Evolutionary conservation across 35 echinoderm and acorn worm genomes (phyloP), one percentile per base, ranked within the genome.

Genomic region (Strongylocentrotus purpuratus): DNA sequence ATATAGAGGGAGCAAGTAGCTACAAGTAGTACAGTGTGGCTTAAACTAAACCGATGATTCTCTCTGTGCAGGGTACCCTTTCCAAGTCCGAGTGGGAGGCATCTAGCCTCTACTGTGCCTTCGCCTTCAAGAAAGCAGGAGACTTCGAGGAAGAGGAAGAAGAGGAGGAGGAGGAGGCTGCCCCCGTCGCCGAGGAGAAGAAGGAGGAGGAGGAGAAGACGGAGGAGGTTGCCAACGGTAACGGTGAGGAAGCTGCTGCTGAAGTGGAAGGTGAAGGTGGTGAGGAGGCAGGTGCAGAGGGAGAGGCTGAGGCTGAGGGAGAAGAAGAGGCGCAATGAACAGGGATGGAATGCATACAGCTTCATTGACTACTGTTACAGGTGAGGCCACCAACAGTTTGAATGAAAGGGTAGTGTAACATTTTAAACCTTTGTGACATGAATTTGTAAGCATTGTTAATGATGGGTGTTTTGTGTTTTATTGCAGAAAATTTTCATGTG

Each of bases 71-170:
- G 98, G 98, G 98, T 31, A 99, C 98, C 45, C 95, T 99, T 4
- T 97, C 98, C 46, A 99, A 99, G 95, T 58, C 98, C 61, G 98
- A 99, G 65, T 99, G 98, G 98, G 98, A 99, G 35, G 98, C 98
- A 31, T 96, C 97, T 33, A 99, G 98, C 32, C 92, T 99, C 45
- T 99, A 99, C 90, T 50, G 70, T 35, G 95, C 93, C 35, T 96
- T 96, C 47, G 92, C 91, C 48, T 96, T 96, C 85, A 87, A 46
- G 47, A 96, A 94, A 89, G 61, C 70, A 59, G 95, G 87, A 41
- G 45, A 52, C 11, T 58, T 95, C 47, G 31, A 33, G 46, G 33
- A 86, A 9, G 28, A 33, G 33, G 88, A 58, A 31, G 87, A 61
- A 5, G 61, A 92, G 31, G 61, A 46, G 32, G 61, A 46, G 32